Evolutionary conservation across 2,888 invertebrate species (phyloP), one percentile per base, ranked within the genome.

Genomic region (Kuschelorhynchus macadamiae): DNA sequence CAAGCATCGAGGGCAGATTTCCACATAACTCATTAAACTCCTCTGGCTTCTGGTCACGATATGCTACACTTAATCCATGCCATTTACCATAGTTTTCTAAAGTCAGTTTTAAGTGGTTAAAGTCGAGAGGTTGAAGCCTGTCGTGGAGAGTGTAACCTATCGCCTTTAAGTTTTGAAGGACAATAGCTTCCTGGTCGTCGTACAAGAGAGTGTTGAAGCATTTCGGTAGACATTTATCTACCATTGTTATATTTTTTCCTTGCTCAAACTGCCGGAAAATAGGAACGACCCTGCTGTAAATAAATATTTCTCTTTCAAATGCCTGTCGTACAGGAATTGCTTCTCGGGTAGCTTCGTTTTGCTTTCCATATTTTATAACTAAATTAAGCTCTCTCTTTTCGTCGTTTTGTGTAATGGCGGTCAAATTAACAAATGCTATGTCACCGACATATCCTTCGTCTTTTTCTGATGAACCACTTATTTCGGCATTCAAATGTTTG

Each of bases 401-500:
- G 8, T 49, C 60, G 0, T 67, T 61, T 18, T 64, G 39, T 11
- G 16, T 49, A n/a, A 63, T 62, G 1, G 62, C 69, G 0, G 42
- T 11, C 0, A 77, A 73, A 39, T 71, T 75, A 8, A 77, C 42
- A 53, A 78, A 78, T 12, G 67, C 70, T 11, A 78, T 71, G 62
- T 77, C 76, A 5, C 77, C 75, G 9, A 77, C 44, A 53, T 77
- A 78, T 11, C 77, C 77, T 17, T 77, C 76, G 9, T 78, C 78
- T 69, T 75, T 75, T 1, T 67, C 70, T 0, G 75, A 64, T 39
- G 71, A 72, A 1, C 76, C 77, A 1, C 72, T 62, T 11, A 74
- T 47, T 12, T 74, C 65, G 1, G 74, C 4, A 17, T 69, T 12
- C 1, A 36, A 12, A n/a, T 17, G 25, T 16, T 32, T 12, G 20